Evolutionary conservation across 2,888 invertebrate genomes (phyloP), one percentile per base, ranked within the genome.

Genomic region (Rhamphomyia laevipes): DNA sequence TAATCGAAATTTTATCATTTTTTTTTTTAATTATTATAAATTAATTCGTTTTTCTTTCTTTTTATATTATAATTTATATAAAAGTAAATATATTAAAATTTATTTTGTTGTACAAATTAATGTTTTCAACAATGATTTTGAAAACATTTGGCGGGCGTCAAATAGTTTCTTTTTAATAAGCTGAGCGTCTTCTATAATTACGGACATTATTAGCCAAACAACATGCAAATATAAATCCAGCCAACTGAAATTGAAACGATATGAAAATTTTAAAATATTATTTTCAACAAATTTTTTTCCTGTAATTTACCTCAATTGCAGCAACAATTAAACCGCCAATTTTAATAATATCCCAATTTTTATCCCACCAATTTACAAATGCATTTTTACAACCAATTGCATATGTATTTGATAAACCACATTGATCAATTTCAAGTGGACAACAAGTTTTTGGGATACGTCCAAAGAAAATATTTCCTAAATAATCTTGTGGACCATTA

Each of bases 161-260:
- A n/a, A 30, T 16, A 12, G 18, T 17, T 17, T 13, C 15, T 41
- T 50, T 69, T 74, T 75, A 78, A 72, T 77, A 79, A 64, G 71
- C 75, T 61, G 77, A 77, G 71, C 85, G 79, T 73, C 85, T 80
- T 65, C 81, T 79, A 65, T 85, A 84, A 72, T 90, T 89, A 71
- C 82, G 81, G 69, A 93, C 88, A 63, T 86, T 85, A 67, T 86
- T 85, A 57, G 87, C 87, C 67, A 93, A 74, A 65, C 89, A 91
- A 67, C 92, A 82, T 48, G 91, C 84, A 69, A 92, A 88, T 60
- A 90, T 73, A 51, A 90, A 85, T 51, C 84, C 86, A 58, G 84
- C 72, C 57, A 86, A 74, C 84, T 85, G 57, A 15, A 59, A 59
- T 2, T 2, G 27, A 45, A 51, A 47, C 5, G 5, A 18, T 17